These are phyloP conservation scores for Notolabrus celidotus DNA, from an alignment of 2,797 vertebrate species.

Conservation along the genomic window DNA sequence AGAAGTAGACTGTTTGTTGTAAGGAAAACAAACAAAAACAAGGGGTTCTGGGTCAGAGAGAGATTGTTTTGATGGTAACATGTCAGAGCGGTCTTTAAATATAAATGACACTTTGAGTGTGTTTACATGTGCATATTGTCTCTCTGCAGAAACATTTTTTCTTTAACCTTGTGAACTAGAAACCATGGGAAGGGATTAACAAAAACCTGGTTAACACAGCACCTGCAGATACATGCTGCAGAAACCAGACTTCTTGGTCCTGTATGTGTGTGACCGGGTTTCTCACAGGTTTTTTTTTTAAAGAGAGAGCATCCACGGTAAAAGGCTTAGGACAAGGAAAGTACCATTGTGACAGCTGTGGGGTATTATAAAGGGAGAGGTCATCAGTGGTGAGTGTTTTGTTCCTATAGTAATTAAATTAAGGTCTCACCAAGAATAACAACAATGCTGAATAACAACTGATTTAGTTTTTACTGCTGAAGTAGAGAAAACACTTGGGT, in stretches of 20 bases:
- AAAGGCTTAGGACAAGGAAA: background rate
- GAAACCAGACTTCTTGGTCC: constrained; percentile 25
- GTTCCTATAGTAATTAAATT: background rate
- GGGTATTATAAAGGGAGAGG: background rate
- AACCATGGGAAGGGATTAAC: constrained; percentile 42
- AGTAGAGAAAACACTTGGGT: background rate
- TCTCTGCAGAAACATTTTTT: background rate
- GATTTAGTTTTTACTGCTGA: background rate
- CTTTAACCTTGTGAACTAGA: constrained; percentile 7
- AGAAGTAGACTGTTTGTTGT: background rate
- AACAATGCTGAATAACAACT: constrained; percentile 8
- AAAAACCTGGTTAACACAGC: constrained; percentile 42
- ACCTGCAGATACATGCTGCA: background rate
- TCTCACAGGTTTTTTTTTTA: constrained; percentile 6
- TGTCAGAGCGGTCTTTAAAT: background rate
- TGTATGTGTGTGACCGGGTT: background rate
- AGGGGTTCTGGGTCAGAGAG: background rate
- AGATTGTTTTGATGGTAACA: background rate
- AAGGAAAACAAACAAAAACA: constrained; percentile 4
- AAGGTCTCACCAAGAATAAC: constrained; percentile 12
- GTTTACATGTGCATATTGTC: constrained; percentile 2
- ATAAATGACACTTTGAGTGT: constrained; percentile 25
- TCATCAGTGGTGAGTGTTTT: background rate
- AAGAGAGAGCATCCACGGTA: background rate
- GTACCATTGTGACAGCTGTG: constrained; percentile 9